Evolutionary conservation across 2,113 vertebrate species (phyloP).

Genomic region (Bubo scandiacus): DNA sequence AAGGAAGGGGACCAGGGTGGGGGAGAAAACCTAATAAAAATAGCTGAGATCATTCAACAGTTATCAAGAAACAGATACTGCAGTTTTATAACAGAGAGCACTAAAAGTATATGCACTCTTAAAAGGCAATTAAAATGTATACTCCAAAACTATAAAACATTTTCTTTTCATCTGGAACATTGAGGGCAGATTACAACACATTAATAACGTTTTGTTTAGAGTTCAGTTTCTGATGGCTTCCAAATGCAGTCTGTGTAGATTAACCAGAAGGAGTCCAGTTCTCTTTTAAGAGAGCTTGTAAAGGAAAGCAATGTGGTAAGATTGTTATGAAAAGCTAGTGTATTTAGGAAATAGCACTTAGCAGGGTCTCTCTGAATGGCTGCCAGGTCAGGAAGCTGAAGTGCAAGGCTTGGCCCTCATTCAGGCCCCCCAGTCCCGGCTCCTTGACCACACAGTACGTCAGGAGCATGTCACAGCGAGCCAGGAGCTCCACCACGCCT

Average conservation of each 20-base stretch:
- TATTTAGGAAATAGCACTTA: conserved; percentile 94
- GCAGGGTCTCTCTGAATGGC: conserved; percentile 88
- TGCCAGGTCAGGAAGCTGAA: conserved; percentile 92
- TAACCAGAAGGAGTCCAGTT: conserved; percentile 84
- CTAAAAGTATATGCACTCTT: conserved; percentile 84
- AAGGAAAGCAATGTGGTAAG: conserved; percentile 89
- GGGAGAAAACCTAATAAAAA: conserved; percentile 82
- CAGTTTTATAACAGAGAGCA: conserved; percentile 83
- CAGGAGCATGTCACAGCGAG: conserved; percentile 76
- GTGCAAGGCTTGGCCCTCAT: conserved; percentile 86
- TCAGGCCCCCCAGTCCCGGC: conserved; percentile 80
- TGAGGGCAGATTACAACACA: conserved; percentile 92
- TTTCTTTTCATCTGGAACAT: conserved; percentile 91
- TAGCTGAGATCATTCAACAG: conserved; percentile 85
- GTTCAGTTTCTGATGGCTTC: conserved; percentile 93
- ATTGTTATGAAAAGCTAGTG: conserved; percentile 90
- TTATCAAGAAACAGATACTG: conserved; percentile 89
- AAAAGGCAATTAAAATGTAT: conserved; percentile 84
- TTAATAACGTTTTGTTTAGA: conserved; percentile 96
- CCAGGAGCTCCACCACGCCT: conserved; percentile 70
- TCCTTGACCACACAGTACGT: conserved; percentile 85
- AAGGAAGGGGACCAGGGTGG: conserved; percentile 62
- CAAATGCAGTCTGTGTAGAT: conserved; percentile 89
- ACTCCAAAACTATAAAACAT: conserved; percentile 89
- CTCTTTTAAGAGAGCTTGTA: conserved; percentile 84